Evolutionary conservation across 2,797 vertebrate genomes (phyloP).

Genomic region (Phalloptychus januarius): DNA sequence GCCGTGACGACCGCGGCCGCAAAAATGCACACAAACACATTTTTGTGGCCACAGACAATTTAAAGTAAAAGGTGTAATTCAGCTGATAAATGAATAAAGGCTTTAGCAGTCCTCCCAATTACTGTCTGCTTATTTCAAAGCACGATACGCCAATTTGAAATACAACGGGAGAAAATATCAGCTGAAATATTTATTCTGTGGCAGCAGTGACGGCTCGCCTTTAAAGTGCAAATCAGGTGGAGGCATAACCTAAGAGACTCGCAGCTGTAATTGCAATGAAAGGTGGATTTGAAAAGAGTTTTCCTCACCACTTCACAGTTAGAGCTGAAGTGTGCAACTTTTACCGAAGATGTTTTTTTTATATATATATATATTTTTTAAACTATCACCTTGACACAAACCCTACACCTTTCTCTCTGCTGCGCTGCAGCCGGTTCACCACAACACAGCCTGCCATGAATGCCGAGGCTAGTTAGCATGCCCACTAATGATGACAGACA

Average conservation of each 20-base stretch:
- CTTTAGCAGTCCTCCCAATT: neutral
- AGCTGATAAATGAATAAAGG: neutral
- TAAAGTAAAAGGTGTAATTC: too few species aligned
- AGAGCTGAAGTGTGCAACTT: too few species aligned
- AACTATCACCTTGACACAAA: too few species aligned
- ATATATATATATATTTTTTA: too few species aligned
- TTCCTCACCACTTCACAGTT: neutral
- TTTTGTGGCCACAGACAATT: too few species aligned
- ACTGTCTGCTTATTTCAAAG: neutral
- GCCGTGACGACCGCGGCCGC: neutral
- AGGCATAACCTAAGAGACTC: neutral
- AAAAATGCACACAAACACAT: neutral
- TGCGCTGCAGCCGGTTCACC: too few species aligned
- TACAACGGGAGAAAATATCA: neutral
- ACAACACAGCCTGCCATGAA: too few species aligned
- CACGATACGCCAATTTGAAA: neutral
- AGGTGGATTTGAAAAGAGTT: neutral
- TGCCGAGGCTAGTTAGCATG: too few species aligned
- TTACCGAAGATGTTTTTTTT: too few species aligned
- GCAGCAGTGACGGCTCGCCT: neutral
- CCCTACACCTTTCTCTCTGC: too few species aligned
- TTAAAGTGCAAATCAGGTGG: neutral
- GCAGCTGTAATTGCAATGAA: neutral
- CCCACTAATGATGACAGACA: too few species aligned
- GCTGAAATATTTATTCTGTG: neutral